Conservation (phyloP, 2,888 invertebrate genomes). For the Elegia similella region DNA sequence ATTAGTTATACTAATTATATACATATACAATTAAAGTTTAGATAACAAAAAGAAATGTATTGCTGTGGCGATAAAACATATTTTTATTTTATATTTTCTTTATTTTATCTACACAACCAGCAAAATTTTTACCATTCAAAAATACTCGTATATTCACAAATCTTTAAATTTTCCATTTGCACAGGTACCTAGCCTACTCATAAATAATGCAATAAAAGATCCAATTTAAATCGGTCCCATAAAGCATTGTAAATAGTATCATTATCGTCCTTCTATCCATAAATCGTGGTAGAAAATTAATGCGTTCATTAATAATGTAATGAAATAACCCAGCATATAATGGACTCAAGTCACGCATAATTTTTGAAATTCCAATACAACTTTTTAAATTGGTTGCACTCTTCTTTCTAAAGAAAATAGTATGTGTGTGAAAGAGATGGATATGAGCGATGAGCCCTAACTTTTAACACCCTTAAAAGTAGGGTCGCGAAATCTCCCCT, state of each 20-base stretch:
- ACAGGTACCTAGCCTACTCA: not conserved
- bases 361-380: conserved; percentile 12
- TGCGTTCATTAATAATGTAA: conserved; percentile 1
- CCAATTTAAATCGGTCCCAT: not conserved
- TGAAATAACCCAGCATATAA: conserved; percentile 4
- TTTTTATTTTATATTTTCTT: too few relatives aligned
- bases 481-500: conserved; percentile 51
- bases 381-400: conserved; percentile 2
- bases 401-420: conserved; percentile 9
- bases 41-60: too few relatives aligned
- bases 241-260: not conserved
- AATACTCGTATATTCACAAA: too few relatives aligned
- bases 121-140: too few relatives aligned
- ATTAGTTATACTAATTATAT: too few relatives aligned
- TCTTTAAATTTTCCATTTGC: not conserved
- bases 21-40: too few relatives aligned
- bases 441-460: conserved; percentile 24
- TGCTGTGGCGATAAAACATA: too few relatives aligned
- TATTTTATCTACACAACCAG: too few relatives aligned
- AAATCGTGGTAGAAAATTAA: not conserved
- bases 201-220: not conserved
- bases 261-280: not conserved
- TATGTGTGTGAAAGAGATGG: conserved; percentile 34
- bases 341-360: conserved; percentile 7
- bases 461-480: conserved; percentile 40